Evolutionary conservation across 1,140 invertebrate genomes (phyloP), one percentile per base, ranked within the genome.

Genomic region (Adelges cooleyi): DNA sequence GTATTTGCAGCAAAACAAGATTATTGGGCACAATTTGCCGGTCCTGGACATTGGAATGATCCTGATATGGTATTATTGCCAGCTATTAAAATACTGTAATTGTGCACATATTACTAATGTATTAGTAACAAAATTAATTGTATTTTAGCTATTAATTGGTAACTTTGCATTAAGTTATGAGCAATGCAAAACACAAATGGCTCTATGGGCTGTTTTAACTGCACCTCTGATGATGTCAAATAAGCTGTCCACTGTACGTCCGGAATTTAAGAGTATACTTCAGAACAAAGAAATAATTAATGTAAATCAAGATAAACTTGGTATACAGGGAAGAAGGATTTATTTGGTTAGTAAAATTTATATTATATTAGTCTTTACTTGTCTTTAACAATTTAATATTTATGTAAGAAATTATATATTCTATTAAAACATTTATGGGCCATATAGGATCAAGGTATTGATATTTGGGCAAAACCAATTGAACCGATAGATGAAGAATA

Each of bases 161-260:
- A 92, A 95, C 74, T 91, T 81, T 75, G 92, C 90, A 2, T 73
- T 95, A 13, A 90, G 86, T 65, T 80, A 82, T 68, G 86, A 90
- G 67, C 90, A 95, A 76, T 82, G 86, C 54, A 82, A 85, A 73
- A 78, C 84, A 0, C 92, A 95, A 78, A 90, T 95, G 86, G 87
- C 90, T 0, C 78, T 95, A 67, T 95, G 92, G 92, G 82, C 88
- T 2, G 84, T 95, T 49, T 79, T 92, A 75, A 89, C 91, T 0
- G 86, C 92, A 0, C 92, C 92, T 1, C 75, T 95, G 0, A 81
- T 95, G n/a, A 92, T 95, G 83, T 94, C 90, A 22, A 83, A 84
- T 18, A 90, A 95, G 76, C 79, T 95, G 65, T 75, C 83, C 17
- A 82, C 77, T 8, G 85, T 95, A 6, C 76, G 77, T 53, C 80